Percentiles rank a stretch among this genome's conserved stretches.
phyloP scores from a whole-genome alignment of 2,797 vertebrate genomes.

The Tachyglossus aculeatus region DNA sequence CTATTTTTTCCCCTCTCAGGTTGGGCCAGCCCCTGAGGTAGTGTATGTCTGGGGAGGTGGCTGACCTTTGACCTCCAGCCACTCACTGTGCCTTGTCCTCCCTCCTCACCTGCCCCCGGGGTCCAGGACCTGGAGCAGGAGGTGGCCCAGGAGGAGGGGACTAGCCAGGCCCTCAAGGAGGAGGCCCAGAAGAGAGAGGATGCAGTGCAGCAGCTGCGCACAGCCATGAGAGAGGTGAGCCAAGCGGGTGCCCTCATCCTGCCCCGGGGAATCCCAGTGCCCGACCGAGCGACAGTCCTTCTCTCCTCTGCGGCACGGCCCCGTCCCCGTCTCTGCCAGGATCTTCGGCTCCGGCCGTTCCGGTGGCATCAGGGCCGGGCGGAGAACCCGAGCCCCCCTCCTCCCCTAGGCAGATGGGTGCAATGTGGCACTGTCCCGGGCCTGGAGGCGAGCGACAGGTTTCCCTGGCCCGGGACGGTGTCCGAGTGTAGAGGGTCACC shows the following conservation, averaged over 20 bases:
- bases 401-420: no score
- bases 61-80: neutral
- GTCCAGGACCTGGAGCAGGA: constrained; percentile 86
- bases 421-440: no score
- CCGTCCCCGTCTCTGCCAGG: neutral
- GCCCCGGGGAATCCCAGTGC: neutral
- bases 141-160: constrained; percentile 88
- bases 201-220: constrained; percentile 82
- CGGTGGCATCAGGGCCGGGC: neutral
- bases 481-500: neutral
- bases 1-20: neutral
- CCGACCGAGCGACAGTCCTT: no score
- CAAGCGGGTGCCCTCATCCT: neutral
- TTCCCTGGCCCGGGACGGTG: neutral
- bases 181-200: constrained; percentile 85
- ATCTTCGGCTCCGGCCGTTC: neutral
- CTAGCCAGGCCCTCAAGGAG: constrained; percentile 86
- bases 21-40: neutral
- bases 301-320: no score
- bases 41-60: neutral
- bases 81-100: constrained; percentile 6
- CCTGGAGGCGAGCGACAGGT: no score
- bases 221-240: constrained; percentile 90
- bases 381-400: neutral
- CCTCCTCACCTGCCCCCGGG: neutral